A percentile compares a stretch with the other conserved stretches of the same genome.
Evolutionary conservation across 2,888 invertebrate species (phyloP).

Genomic region (Odontocolon sp.): DNA sequence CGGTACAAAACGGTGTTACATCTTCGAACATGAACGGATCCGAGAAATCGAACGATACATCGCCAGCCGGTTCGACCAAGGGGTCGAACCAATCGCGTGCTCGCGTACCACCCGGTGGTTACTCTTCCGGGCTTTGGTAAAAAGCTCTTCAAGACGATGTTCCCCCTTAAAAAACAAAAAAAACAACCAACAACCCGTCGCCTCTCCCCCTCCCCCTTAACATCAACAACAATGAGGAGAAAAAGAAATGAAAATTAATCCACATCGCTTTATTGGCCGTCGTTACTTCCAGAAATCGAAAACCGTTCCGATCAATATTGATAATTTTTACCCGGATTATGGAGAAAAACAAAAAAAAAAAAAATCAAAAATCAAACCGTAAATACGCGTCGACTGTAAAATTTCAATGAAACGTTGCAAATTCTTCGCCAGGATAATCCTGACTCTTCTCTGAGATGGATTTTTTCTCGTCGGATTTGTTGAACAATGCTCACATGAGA

Average conservation of each 20-base stretch:
- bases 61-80: constrained; percentile 76
- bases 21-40: constrained; percentile 73
- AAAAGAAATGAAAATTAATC: constrained; percentile 45
- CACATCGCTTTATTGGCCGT: constrained; percentile 54
- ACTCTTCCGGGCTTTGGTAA: constrained; percentile 87
- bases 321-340: background rate
- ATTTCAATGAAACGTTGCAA: constrained; percentile 1
- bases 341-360: constrained; percentile 10
- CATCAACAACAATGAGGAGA: constrained; percentile 40
- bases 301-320: constrained; percentile 50
- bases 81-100: constrained; percentile 81
- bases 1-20: constrained; percentile 81
- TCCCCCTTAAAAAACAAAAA: constrained; percentile 24
- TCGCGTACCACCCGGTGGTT: constrained; percentile 87
- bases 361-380: no score
- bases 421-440: background rate
- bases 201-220: constrained; percentile 14
- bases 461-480: constrained; percentile 9
- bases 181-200: constrained; percentile 18
- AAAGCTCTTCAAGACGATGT: constrained; percentile 61
- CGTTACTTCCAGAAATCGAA: constrained; percentile 59
- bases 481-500: background rate
- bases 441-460: background rate
- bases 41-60: constrained; percentile 76
- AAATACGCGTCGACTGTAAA: background rate